Conservation (phyloP, 2,888 invertebrate species). For the Ernsta delagoae region DNA sequence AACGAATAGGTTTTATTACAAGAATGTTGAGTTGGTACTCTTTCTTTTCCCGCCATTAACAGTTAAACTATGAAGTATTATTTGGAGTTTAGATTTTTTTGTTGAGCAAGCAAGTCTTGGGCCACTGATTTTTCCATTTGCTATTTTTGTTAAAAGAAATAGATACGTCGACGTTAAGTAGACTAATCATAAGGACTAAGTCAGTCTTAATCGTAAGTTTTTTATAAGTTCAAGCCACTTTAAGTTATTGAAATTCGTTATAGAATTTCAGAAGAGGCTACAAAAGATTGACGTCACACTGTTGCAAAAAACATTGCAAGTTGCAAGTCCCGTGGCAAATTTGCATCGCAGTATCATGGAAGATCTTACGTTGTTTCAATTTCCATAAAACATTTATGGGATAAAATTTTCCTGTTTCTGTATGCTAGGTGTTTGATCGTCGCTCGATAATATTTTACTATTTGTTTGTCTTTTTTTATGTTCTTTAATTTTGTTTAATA, state of each 20-base stretch:
- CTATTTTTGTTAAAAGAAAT: neutral
- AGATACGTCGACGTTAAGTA: neutral
- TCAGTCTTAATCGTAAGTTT: neutral
- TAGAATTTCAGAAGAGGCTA: neutral
- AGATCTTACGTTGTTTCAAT: neutral
- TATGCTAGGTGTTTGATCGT: no score
- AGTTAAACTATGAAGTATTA: neutral
- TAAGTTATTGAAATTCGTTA: neutral
- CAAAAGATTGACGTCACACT: neutral
- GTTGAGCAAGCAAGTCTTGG: neutral
- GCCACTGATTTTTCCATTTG: neutral
- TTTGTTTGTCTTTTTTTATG: no score
- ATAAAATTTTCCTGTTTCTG: no score
- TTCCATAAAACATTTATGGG: neutral
- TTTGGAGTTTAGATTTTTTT: neutral
- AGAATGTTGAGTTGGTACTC: no score
- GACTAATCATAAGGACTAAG: neutral
- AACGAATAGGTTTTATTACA: no score
- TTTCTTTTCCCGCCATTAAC: neutral
- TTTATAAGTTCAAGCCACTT: no score
- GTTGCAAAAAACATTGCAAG: conserved; percentile 6
- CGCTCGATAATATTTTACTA: no score
- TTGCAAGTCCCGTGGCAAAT: neutral
- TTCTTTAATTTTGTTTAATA: no score
- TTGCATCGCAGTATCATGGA: neutral